These are phyloP conservation scores for Cebidichthys violaceus DNA, from an alignment of 2,113 vertebrate species.

Conservation along the genomic window DNA sequence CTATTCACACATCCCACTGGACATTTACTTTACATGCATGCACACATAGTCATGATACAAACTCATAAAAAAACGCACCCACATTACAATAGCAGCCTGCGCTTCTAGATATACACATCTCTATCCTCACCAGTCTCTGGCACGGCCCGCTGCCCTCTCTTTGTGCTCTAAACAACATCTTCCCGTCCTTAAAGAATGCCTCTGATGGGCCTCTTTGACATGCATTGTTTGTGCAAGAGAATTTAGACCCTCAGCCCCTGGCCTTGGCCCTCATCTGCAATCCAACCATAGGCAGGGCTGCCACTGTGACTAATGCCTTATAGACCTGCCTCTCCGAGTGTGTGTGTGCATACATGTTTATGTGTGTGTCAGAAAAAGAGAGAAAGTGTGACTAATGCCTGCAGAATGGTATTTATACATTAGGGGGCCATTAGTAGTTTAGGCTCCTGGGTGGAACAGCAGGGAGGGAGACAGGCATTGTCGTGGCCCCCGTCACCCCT, in stretches of 20 bases:
- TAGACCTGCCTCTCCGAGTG: conserved; percentile 53
- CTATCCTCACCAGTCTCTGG: conserved; percentile 58
- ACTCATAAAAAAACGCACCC: conserved; percentile 40
- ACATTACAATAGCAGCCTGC: conserved; percentile 42
- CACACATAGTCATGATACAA: neutral
- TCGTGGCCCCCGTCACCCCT: conserved; percentile 60
- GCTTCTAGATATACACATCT: conserved; percentile 62
- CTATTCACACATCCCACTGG: conserved; percentile 13
- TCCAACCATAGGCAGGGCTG: conserved; percentile 69
- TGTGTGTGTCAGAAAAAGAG: conserved; percentile 55
- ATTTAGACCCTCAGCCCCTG: conserved; percentile 78
- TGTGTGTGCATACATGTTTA: conserved; percentile 43
- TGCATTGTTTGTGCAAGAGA: conserved; percentile 79
- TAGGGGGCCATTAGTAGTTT: conserved; percentile 82
- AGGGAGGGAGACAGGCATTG: conserved; percentile 81
- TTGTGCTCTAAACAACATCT: conserved; percentile 76
- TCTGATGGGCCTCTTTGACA: conserved; percentile 77
- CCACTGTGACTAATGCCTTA: conserved; percentile 80
- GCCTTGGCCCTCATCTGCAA: conserved; percentile 79
- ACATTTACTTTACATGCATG: conserved; percentile 8
- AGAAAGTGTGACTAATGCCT: conserved; percentile 82
- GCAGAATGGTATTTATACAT: conserved; percentile 82
- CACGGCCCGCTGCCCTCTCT: conserved; percentile 64
- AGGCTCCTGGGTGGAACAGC: conserved; percentile 80
- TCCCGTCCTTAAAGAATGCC: conserved; percentile 66